Evolutionary conservation across 2,113 vertebrate genomes (phyloP), one percentile per base, ranked within the genome.

Genomic region (Tautogolabrus adspersus): DNA sequence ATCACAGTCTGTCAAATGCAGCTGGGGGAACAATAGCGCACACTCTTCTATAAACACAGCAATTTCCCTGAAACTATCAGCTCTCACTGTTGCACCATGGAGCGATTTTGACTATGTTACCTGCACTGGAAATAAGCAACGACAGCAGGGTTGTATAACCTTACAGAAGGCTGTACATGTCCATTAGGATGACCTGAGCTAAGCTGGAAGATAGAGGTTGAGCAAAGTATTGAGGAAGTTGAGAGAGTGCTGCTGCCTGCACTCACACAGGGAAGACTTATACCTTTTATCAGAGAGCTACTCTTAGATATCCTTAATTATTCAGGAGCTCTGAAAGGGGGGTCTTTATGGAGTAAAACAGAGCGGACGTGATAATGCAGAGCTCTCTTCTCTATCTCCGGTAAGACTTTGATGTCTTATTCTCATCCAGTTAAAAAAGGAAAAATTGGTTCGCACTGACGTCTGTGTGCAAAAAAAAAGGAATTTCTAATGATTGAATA

Each of bases 261-360:
- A 67, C 77, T 67, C 67, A 11, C 30, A 56, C 62, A 51, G 56
- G 42, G 47, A 63, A 51, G 79, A 75, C 72, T 62, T 74, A 57
- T 46, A 82, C 76, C 77, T 89, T 86, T 89, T 86, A 83, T 81
- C 61, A 66, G 54, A 70, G 70, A 62, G 70, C 81, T 82, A 46
- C 77, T 84, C 75, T 89, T 84, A 75, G 38, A 79, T 38, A 30
- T 18, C 18, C 54, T 93, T 79, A 86, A 91, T 91, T 87, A 93
- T 91, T 87, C 75, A 93, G 37, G 16, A 52, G 79, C 69, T 75
- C 56, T 79, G 74, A 80, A 82, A 82, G 83, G 56, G 77, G 60
- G 22, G 52, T 88, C 80, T 83, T 89, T 72, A 80, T 49, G 54
- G 69, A 82, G 73, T 84, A 78, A 79, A 87, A 88, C 81, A 66